These are phyloP conservation scores for Stichodactyla helianthus DNA, from an alignment of 64 coral and sea anemone genomes.

Conservation along the genomic window DNA sequence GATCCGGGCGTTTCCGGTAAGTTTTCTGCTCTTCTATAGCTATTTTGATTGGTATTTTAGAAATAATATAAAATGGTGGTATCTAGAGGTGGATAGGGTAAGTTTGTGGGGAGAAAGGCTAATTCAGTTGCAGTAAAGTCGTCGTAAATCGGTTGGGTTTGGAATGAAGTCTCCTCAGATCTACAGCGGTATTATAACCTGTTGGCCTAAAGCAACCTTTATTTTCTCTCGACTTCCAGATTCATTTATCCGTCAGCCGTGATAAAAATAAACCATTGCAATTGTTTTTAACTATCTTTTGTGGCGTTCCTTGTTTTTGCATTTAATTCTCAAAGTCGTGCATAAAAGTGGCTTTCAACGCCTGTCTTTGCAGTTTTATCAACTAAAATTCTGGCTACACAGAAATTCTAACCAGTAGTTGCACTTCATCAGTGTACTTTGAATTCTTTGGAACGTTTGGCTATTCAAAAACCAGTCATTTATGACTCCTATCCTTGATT, in stretches of 20 bases:
- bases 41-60: conserved; percentile 11
- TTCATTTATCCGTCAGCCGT: not conserved
- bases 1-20: conserved; percentile 99
- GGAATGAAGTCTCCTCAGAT: not conserved
- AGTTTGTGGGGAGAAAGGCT: not conserved
- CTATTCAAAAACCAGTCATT: not conserved
- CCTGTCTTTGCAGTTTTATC: not conserved
- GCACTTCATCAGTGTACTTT: not conserved
- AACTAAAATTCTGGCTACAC: not conserved
- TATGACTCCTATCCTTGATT: not conserved
- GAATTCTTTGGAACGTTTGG: not conserved
- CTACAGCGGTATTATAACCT: not conserved
- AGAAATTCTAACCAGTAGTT: not conserved
- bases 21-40: conserved; percentile 17
- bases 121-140: not conserved
- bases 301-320: conserved; percentile 1
- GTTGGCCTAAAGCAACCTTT: not conserved
- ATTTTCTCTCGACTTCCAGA: not conserved
- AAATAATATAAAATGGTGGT: conserved; percentile 28
- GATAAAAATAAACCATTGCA: not conserved
- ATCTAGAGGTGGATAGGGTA: not conserved
- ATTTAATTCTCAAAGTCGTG: not conserved
- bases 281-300: not conserved
- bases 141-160: not conserved
- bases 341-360: not conserved